These are phyloP conservation scores for Rutilus rutilus DNA, from an alignment of 2,113 vertebrate genomes.

Conservation along the genomic window DNA sequence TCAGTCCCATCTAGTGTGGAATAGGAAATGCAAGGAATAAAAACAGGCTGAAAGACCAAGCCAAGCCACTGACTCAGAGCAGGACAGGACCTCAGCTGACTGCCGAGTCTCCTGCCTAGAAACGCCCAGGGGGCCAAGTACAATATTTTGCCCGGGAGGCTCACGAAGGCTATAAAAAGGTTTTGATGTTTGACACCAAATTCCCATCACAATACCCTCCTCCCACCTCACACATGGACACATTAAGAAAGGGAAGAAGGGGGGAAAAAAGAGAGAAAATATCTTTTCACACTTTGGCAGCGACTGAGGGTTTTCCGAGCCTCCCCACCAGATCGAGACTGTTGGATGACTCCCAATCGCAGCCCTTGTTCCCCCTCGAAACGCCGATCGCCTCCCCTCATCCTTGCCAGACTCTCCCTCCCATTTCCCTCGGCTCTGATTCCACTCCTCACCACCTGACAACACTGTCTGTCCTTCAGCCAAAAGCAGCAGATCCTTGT, in stretches of 20 bases:
- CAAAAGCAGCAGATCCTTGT: conserved; percentile 74
- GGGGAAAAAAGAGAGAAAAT: neutral
- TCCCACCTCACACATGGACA: conserved; percentile 45
- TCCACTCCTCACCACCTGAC: conserved; percentile 76
- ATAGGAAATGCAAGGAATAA: neutral
- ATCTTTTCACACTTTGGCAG: conserved; percentile 66
- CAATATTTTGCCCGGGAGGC: conserved; percentile 87
- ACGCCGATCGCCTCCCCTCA: conserved; percentile 74
- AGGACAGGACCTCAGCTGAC: conserved; percentile 55
- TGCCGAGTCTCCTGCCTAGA: conserved; percentile 70
- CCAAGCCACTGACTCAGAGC: conserved; percentile 78
- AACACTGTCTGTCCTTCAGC: conserved; percentile 75
- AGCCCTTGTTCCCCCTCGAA: conserved; percentile 70
- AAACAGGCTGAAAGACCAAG: conserved; percentile 74
- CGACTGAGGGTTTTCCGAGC: conserved; percentile 73
- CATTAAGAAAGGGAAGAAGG: conserved; percentile 33
- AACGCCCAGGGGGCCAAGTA: conserved; percentile 77
- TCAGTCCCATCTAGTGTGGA: conserved; percentile 9
- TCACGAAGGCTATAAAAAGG: conserved; percentile 87
- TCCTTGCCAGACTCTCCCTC: conserved; percentile 79
- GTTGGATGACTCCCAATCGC: conserved; percentile 84
- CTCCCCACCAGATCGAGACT: conserved; percentile 78
- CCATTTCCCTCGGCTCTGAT: conserved; percentile 67
- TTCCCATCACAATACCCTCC: conserved; percentile 72
- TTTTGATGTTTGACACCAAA: conserved; percentile 83